Evolutionary conservation across 2,888 invertebrate species (phyloP), one percentile per base, ranked within the genome.

Genomic region (Nymphalis c-album): DNA sequence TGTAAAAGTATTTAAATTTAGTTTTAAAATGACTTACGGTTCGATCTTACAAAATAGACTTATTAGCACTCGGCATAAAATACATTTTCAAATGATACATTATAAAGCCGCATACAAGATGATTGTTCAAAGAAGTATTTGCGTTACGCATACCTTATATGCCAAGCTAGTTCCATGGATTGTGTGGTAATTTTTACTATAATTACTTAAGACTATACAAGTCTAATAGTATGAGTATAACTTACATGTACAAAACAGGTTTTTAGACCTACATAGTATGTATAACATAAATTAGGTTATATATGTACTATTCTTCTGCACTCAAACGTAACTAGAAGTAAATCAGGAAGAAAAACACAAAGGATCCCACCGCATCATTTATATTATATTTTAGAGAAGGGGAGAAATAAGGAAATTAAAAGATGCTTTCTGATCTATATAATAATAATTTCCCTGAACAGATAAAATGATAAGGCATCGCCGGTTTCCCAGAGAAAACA

Each of bases 1-100:
- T 70, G 57, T 74, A 66, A 75, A 72, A 69, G 63, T 57, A 26
- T 64, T 61, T 40, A 45, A 64, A 62, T 64, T 61, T 22, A 46
- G 61, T 63, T 59, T 63, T 46, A 60, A 71, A 70, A 65, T 57
- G 63, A 68, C 60, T 61, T 60, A 60, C 40, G 20, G 47, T 64
- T 59, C 55, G 50, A 18, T 67, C 48, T 66, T 63, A 55, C 17
- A 65, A 69, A 35, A 71, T 70, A 57, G 51, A 60, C 22, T 65
- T 64, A 63, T 68, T 6, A 68, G 40, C 46, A 22, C 7, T 57
- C 26, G 45, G 31, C 26, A 51, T 68, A 72, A 47, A 64, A 65
- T 48, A 64, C 22, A 64, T 67, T 59, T 55, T 67, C 57, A 47
- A 48, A 7, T 48, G 17, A 18, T 22, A 5, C 55, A 62, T 16